Evolutionary conservation across 2,797 vertebrate genomes (phyloP), one percentile per base, ranked within the genome.

Genomic region (Mormyrops boulengeri): DNA sequence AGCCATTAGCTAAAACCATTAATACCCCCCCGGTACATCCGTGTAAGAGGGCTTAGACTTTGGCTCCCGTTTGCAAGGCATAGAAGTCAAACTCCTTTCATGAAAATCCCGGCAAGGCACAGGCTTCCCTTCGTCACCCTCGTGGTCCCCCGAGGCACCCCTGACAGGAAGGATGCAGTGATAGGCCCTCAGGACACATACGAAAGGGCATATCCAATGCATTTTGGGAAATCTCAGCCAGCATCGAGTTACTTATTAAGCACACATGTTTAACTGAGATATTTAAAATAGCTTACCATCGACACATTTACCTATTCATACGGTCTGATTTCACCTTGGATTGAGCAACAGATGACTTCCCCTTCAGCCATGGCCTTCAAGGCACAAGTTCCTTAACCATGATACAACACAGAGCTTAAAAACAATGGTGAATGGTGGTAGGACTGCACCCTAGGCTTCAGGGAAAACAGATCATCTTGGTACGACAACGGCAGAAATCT

Each of bases 21-120:
- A 91, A 91, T 89, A 85, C 90, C 38, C n/a, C 12, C 86, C 82
- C 93, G 92, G 92, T 30, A 52, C 95, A 96, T 95, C 95, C 94
- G 93, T 92, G 93, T 92, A 85, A 92, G 53, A 92, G 91, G 93
- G 91, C 93, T 93, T 93, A 92, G 92, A 92, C 95, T 94, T 94
- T 95, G 92, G 93, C 84, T 92, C 93, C 92, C 89, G 92, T 94
- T 92, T 94, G 93, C 95, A 94, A 95, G 95, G 94, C 91, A 93
- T 92, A 92, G 89, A 91, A 94, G 92, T 94, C 90, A 92, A 93
- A 90, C 90, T 91, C 92, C 92, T 88, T 86, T 66, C 88, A 91
- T 92, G 92, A 93, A 93, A 92, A 92, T 90, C 91, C 92, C 55
- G 73, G 19, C n/a, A 8, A 57, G 30, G 52, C 50, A 52, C 17